phyloP scores from a whole-genome alignment of 2,797 vertebrate genomes.

The Pempheris klunzingeri region DNA sequence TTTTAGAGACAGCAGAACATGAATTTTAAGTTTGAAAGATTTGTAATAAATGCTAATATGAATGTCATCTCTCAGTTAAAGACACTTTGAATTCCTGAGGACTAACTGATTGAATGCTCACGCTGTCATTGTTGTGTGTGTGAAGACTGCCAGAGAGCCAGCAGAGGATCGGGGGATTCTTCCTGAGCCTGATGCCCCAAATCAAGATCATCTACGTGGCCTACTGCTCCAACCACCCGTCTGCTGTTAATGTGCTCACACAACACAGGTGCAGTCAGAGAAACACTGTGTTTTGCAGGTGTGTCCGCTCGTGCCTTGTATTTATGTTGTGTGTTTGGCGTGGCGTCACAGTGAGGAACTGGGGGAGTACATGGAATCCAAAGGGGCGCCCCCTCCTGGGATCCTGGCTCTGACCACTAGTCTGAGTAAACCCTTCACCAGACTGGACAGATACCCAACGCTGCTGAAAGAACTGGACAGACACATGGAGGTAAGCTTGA shows the following conservation, averaged over 20 bases:
- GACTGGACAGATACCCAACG: conserved; percentile 94
- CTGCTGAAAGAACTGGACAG: conserved; percentile 92
- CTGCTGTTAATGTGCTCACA: conserved; percentile 94
- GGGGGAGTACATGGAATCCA: conserved; percentile 95
- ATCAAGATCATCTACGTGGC: conserved; percentile 92
- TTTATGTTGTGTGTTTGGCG: neutral
- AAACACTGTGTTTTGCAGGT: neutral
- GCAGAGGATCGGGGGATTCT: conserved; percentile 96
- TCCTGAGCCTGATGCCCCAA: conserved; percentile 91
- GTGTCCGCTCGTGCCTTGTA: neutral
- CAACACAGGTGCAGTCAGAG: conserved; percentile 89
- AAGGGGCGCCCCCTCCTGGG: conserved; percentile 92
- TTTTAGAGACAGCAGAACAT: neutral
- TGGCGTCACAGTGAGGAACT: conserved; percentile 89
- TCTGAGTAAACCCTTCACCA: conserved; percentile 97
- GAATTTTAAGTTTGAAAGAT: too few relatives aligned
- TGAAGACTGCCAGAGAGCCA: conserved; percentile 93
- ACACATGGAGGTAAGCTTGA: conserved; percentile 78
- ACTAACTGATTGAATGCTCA: neutral
- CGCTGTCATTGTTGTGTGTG: conserved; percentile 23
- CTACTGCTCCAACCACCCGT: conserved; percentile 96
- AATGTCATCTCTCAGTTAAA: too few relatives aligned
- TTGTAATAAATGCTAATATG: too few relatives aligned
- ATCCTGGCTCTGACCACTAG: conserved; percentile 94
- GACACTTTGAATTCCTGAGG: neutral